Evolutionary conservation across 35 echinoderm and acorn worm genomes (phyloP), one percentile per base, ranked within the genome.

Genomic region (Stichopus chloronotus): DNA sequence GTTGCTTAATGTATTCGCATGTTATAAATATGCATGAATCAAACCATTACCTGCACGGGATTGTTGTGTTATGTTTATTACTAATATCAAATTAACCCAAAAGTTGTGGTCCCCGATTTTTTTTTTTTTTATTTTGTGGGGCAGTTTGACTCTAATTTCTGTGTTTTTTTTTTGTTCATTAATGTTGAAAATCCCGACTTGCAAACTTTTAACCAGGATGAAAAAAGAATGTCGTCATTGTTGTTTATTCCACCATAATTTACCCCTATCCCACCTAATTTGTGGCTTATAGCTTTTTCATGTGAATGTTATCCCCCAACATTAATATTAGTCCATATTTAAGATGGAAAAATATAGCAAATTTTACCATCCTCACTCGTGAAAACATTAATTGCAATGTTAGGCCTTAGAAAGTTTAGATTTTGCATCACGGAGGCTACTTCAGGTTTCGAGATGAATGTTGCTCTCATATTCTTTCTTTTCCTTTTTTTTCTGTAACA

Each of bases 11-110:
- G 80, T 83, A 8, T 17, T n/a, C 17, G 80, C 82, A 85, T 85
- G 82, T n/a, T 12, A 85, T 58, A 57, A 58, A 58, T 85, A 85
- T 85, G 82, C 82, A 85, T 85, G 82, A 74, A 58, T 85, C 82
- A 9, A 22, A 85, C 22, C 55, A 58, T 55, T 85, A 85, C 55
- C 82, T 85, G 82, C 82, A 85, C 55, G 82, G 55, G 22, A 85
- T 85, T 85, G 82, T 85, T 58, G 82, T 85, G 82, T 85, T 56
- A 58, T 58, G 21, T 85, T 58, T 57, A 85, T 20, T 85, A 85
- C 55, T 85, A 85, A 85, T 58, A 30, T 81, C 53, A 19, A 25
- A 56, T 59, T 23, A 59, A 58, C 23, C 55, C 56, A 43, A 43
- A 85, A 57, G 11, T 58, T 85, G 82, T 85, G 5, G 82, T 57